Conservation (phyloP, 2,888 invertebrate species). For the Melanostoma mellinum region DNA sequence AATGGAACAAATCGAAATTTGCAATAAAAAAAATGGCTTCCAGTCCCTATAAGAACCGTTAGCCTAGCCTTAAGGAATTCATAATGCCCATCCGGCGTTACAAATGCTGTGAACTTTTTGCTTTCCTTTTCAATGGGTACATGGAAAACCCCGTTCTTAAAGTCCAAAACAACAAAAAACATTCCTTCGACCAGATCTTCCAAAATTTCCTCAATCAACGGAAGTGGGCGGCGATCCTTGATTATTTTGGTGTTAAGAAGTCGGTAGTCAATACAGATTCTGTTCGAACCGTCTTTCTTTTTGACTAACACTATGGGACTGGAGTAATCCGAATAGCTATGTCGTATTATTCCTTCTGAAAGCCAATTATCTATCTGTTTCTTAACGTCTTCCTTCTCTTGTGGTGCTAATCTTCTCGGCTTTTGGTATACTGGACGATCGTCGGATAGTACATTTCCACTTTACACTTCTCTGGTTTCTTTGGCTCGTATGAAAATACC, state of each 20-base stretch:
- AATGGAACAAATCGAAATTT: no score
- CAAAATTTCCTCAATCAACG: constrained; percentile 36
- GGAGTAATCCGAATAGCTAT: constrained; percentile 69
- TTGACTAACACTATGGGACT: constrained; percentile 74
- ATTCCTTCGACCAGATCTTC: no score
- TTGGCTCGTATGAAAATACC: constrained; percentile 1
- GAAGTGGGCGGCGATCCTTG: constrained; percentile 30
- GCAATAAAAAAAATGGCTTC: no score
- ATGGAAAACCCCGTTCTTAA: constrained; percentile 51
- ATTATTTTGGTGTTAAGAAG: constrained; percentile 18
- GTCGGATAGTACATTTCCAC: constrained; percentile 6
- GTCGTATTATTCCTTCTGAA: constrained; percentile 72
- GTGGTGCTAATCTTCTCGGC: background rate
- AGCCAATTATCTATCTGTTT: constrained; percentile 76
- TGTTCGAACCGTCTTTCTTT: constrained; percentile 64
- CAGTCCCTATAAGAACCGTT: no score
- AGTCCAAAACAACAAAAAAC: constrained; percentile 13
- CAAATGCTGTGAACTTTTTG: no score
- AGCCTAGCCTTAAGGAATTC: no score
- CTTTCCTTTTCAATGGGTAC: constrained; percentile 11
- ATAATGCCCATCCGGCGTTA: no score
- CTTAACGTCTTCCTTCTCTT: constrained; percentile 72
- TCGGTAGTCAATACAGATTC: constrained; percentile 73
- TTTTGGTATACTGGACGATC: no score
- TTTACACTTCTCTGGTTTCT: constrained; percentile 26